phyloP scores from a whole-genome alignment of 2,113 vertebrate species.

The Panthera uncia region DNA sequence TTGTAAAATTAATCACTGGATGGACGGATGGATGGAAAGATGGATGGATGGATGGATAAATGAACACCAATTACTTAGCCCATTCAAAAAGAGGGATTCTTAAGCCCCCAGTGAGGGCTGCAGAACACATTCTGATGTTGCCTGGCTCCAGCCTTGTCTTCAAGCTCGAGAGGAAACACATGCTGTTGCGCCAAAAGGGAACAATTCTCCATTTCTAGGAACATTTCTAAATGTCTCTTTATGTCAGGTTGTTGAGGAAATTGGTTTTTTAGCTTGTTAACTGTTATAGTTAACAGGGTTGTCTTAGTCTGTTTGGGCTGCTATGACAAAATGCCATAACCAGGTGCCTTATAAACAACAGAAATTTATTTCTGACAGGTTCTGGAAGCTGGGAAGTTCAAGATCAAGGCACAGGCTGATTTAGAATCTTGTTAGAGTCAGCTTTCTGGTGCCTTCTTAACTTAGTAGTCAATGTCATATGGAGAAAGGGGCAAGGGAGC shows the following conservation, averaged over 20 bases:
- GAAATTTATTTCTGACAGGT: background rate
- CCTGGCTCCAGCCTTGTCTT: background rate
- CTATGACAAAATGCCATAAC: background rate
- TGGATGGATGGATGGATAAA: background rate
- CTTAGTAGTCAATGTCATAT: background rate
- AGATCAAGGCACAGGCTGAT: background rate
- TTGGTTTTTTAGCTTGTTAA: background rate
- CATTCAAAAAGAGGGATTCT: too few species aligned
- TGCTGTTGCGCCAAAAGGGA: background rate
- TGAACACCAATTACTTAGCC: background rate
- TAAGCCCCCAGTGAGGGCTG: background rate
- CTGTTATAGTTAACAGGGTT: background rate
- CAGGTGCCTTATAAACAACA: background rate
- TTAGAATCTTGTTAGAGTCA: background rate
- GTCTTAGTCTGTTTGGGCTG: background rate
- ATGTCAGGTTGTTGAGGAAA: background rate
- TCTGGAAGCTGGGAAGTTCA: background rate
- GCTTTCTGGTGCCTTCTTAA: background rate
- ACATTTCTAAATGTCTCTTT: background rate
- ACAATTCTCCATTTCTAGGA: background rate
- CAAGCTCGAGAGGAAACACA: background rate
- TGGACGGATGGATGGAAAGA: background rate
- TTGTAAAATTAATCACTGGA: background rate
- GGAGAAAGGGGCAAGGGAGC: background rate
- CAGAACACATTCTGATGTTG: background rate